phyloP scores from a whole-genome alignment of 2,888 invertebrate species.

The Erebia palarica region DNA sequence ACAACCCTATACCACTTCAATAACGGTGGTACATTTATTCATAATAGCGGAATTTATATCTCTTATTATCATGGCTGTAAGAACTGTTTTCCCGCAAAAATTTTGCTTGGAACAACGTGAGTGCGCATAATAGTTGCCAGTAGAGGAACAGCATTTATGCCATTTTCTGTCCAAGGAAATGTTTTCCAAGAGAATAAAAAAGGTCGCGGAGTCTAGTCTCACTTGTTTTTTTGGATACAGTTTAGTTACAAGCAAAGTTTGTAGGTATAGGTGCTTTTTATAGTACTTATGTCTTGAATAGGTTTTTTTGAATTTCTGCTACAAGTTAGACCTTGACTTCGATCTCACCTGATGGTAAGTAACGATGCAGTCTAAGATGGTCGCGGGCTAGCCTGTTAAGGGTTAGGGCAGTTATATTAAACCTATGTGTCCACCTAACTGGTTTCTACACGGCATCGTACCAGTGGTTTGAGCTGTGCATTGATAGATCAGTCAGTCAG shows the following conservation, averaged over 20 bases:
- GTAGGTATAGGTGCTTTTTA: neutral
- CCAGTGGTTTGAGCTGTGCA: too few species aligned
- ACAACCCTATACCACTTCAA: slow-evolving; percentile 34
- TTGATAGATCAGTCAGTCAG: too few species aligned
- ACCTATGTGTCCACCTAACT: too few species aligned
- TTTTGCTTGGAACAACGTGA: slow-evolving; percentile 33
- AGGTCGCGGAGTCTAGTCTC: neutral
- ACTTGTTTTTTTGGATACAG: neutral
- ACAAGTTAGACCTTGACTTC: too few species aligned
- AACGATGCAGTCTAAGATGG: too few species aligned
- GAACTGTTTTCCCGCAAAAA: slow-evolving; percentile 21
- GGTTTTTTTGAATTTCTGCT: too few species aligned
- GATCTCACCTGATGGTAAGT: too few species aligned
- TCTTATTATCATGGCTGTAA: slow-evolving; percentile 22
- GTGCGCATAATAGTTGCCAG: slow-evolving; percentile 33
- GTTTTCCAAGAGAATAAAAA: slow-evolving; percentile 14
- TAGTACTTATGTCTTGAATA: neutral
- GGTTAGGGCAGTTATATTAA: too few species aligned
- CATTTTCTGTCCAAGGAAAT: slow-evolving; percentile 1
- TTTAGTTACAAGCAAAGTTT: neutral
- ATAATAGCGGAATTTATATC: slow-evolving; percentile 5
- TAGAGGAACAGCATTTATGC: slow-evolving; percentile 13
- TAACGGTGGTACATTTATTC: slow-evolving; percentile 29
- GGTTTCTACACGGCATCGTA: too few species aligned
- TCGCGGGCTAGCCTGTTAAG: too few species aligned